These are phyloP conservation scores for Phyllostomus hastatus DNA, from an alignment of 2,113 vertebrate species.

Conservation along the genomic window DNA sequence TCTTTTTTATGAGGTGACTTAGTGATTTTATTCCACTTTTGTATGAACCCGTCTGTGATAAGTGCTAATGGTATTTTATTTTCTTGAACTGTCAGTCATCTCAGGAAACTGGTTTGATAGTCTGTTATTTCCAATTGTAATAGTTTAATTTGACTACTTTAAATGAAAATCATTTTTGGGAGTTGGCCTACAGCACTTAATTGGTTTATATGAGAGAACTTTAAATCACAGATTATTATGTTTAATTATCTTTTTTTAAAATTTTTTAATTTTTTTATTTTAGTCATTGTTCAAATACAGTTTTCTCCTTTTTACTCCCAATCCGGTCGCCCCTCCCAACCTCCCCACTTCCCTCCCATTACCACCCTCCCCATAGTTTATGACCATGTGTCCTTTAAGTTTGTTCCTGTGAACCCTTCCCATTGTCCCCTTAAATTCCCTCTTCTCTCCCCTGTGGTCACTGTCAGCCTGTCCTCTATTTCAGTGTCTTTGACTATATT, in stretches of 20 bases:
- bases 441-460: too few relatives aligned
- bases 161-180: neutral
- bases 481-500: too few relatives aligned
- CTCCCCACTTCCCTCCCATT: too few relatives aligned
- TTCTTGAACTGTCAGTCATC: neutral
- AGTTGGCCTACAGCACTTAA: neutral
- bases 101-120: neutral
- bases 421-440: too few relatives aligned
- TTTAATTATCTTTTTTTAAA: constrained; percentile 33
- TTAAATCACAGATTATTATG: constrained; percentile 10
- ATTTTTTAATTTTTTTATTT: too few relatives aligned
- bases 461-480: too few relatives aligned
- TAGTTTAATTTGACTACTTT: constrained; percentile 11
- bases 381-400: too few relatives aligned
- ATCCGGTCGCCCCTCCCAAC: too few relatives aligned
- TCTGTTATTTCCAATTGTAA: neutral
- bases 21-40: neutral
- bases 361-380: too few relatives aligned
- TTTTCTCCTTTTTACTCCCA: too few relatives aligned
- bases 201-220: constrained; percentile 42
- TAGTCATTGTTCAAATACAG: too few relatives aligned
- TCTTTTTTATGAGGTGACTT: neutral
- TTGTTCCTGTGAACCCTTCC: too few relatives aligned
- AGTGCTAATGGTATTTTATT: neutral
- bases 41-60: neutral